phyloP scores from a whole-genome alignment of 92 coral and sea anemone genomes.

The Isaurus tuberculatus region DNA sequence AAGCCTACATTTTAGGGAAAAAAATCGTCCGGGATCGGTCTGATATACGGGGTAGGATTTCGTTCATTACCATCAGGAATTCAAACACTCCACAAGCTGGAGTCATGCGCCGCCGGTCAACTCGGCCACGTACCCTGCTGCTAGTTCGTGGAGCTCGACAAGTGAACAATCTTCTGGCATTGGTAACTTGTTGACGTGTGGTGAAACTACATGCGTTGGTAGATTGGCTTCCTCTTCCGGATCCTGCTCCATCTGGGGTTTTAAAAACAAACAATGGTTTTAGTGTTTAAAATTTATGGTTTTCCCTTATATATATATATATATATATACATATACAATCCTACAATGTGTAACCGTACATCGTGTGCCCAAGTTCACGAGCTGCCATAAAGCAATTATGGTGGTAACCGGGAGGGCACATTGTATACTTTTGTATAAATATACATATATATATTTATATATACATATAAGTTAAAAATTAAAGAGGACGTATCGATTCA shows the following conservation, averaged over 20 bases:
- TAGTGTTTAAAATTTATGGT: too few species aligned
- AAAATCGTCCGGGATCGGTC: not conserved
- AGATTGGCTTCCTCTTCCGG: conserved; percentile 68
- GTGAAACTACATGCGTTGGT: conserved; percentile 81
- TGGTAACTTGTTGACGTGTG: conserved; percentile 87
- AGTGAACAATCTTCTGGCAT: conserved; percentile 96
- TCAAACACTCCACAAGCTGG: not conserved
- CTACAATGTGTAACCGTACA: too few species aligned
- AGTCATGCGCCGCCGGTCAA: conserved; percentile 52
- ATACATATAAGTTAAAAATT: too few species aligned
- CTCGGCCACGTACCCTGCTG: conserved; percentile 82
- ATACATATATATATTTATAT: too few species aligned
- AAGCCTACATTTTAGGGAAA: too few species aligned
- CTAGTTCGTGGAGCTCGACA: conserved; percentile 88
- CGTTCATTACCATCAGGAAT: not conserved
- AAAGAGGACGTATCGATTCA: too few species aligned
- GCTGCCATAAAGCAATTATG: too few species aligned
- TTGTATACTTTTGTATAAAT: too few species aligned
- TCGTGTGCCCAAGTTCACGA: too few species aligned
- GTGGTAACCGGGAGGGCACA: too few species aligned
- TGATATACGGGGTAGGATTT: not conserved
- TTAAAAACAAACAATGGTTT: not conserved
- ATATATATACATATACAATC: too few species aligned
- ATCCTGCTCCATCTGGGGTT: conserved; percentile 63
- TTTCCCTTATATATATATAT: too few species aligned